A percentile compares a stretch with the other conserved stretches of the same genome.
These are phyloP conservation scores for Bilobella aurantiaca DNA, from an alignment of 1,140 invertebrate genomes.

Conservation along the genomic window DNA sequence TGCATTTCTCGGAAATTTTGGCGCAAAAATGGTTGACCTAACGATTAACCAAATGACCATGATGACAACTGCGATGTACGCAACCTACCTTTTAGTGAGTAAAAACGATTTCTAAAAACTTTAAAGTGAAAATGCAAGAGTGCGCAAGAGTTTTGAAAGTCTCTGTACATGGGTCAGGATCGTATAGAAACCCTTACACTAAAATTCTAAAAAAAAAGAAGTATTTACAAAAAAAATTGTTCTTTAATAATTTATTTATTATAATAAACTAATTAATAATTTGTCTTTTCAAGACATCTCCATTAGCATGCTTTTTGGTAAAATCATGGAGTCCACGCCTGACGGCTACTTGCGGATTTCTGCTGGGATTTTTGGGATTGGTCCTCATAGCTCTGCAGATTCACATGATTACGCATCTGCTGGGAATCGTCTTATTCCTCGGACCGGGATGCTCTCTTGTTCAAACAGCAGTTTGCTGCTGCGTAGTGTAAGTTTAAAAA, in stretches of 20 bases:
- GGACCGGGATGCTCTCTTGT: neutral
- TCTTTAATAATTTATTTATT: neutral
- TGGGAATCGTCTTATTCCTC: neutral
- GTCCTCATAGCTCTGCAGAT: neutral
- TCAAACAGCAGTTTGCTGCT: neutral
- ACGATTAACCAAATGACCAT: neutral
- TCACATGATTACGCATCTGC: neutral
- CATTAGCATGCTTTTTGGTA: neutral
- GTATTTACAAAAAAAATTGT: neutral
- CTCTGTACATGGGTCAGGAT: too few relatives aligned
- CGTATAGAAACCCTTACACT: too few relatives aligned
- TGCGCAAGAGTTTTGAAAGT: too few relatives aligned
- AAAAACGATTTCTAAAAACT: too few relatives aligned
- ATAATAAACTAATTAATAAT: too few relatives aligned
- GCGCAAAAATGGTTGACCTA: neutral
- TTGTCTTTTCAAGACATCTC: too few relatives aligned
- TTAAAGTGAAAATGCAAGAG: too few relatives aligned
- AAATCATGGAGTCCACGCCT: neutral
- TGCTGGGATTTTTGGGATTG: neutral
- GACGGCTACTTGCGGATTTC: neutral
- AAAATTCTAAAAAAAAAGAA: neutral
- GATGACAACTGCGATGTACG: neutral
- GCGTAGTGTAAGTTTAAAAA: neutral
- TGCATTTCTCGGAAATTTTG: neutral
- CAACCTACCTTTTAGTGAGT: neutral